A percentile compares a stretch with the other conserved stretches of the same genome.
These are phyloP conservation scores for Orius insidiosus DNA, from an alignment of 1,140 invertebrate genomes.

Conservation along the genomic window DNA sequence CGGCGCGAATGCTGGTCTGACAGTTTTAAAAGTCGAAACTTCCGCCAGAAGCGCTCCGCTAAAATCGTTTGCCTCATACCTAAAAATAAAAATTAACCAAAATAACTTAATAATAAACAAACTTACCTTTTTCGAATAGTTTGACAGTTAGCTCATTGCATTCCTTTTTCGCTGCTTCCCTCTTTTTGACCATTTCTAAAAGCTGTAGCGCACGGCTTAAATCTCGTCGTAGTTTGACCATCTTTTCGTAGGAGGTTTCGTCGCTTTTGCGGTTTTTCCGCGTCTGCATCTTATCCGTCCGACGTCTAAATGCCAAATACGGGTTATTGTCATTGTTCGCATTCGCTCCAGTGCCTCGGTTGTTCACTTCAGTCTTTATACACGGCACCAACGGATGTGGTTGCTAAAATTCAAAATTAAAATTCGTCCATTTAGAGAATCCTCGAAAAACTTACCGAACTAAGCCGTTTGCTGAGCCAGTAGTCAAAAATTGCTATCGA, in stretches of 20 bases:
- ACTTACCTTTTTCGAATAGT: slow-evolving; percentile 71
- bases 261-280: slow-evolving; percentile 98
- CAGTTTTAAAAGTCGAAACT: slow-evolving; percentile 48
- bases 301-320: slow-evolving; percentile 87
- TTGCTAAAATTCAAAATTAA: slow-evolving; percentile 30
- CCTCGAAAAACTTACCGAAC: no score
- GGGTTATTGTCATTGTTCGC: slow-evolving; percentile 74
- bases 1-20: slow-evolving; percentile 61
- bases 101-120: neutral
- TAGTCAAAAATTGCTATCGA: slow-evolving; percentile 96
- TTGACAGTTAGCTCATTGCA: slow-evolving; percentile 79
- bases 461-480: slow-evolving; percentile 93
- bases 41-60: slow-evolving; percentile 67
- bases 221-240: slow-evolving; percentile 90
- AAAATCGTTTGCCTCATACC: slow-evolving; percentile 75
- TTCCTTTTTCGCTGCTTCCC: slow-evolving; percentile 89
- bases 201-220: slow-evolving; percentile 74
- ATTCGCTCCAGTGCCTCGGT: slow-evolving; percentile 18
- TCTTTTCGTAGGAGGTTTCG: slow-evolving; percentile 97
- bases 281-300: slow-evolving; percentile 99
- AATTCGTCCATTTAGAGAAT: no score
- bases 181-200: slow-evolving; percentile 73
- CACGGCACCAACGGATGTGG: slow-evolving; percentile 82
- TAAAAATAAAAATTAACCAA: slow-evolving; percentile 21
- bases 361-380: slow-evolving; percentile 76